A percentile compares a stretch with the other conserved stretches of the same genome.
Evolutionary conservation across 2,888 invertebrate genomes (phyloP).

Genomic region (Pachymerium ferrugineum): DNA sequence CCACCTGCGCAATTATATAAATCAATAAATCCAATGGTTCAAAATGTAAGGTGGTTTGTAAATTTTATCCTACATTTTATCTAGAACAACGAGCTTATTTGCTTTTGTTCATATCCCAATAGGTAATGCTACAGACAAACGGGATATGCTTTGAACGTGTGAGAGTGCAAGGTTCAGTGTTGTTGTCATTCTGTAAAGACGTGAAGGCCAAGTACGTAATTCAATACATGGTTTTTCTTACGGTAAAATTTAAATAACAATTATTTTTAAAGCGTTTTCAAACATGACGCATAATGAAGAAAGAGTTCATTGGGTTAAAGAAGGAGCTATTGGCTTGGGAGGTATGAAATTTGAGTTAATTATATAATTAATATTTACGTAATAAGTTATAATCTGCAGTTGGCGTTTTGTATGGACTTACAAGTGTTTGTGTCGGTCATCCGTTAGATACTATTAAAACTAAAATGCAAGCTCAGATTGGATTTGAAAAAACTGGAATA

Average conservation of each 20-base stretch:
- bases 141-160: too few species aligned
- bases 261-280: too few species aligned
- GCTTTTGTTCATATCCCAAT: too few species aligned
- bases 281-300: slow-evolving; percentile 46
- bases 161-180: too few species aligned
- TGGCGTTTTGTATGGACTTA: slow-evolving; percentile 46
- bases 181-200: too few species aligned
- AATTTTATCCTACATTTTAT: too few species aligned
- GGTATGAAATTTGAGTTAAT: slow-evolving; percentile 39
- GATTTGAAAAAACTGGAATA: slow-evolving; percentile 45
- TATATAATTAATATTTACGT: not conserved
- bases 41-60: too few species aligned
- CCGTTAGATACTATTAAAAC: slow-evolving; percentile 47
- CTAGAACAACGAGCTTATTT: too few species aligned
- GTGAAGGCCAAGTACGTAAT: too few species aligned
- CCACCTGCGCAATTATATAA: too few species aligned
- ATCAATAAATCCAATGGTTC: too few species aligned
- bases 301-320: slow-evolving; percentile 45
- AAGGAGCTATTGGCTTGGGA: slow-evolving; percentile 45
- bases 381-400: slow-evolving; percentile 41
- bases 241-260: not conserved
- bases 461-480: slow-evolving; percentile 47
- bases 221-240: not conserved
- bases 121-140: too few species aligned
- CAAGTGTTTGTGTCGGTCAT: slow-evolving; percentile 45